phyloP scores from a whole-genome alignment of 2,888 invertebrate species.

The Tetanocera ferruginea region DNA sequence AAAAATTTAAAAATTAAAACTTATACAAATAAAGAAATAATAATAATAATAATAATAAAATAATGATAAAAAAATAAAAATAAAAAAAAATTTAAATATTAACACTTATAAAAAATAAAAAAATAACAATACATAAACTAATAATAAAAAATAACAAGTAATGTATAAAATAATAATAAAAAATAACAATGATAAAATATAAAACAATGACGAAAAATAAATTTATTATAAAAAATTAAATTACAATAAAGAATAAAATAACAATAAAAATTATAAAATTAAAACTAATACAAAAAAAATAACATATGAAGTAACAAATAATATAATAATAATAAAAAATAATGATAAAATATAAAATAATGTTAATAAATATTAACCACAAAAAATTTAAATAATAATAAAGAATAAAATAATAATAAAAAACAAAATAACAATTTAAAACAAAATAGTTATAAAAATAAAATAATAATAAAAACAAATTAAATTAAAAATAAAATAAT shows the following conservation, averaged over 20 bases:
- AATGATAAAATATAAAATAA: constrained; percentile 31
- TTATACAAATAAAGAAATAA: neutral
- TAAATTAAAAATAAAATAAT: too few relatives aligned
- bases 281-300: too few relatives aligned
- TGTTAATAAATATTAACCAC: neutral
- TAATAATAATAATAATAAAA: neutral
- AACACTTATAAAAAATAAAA: neutral
- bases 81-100: neutral
- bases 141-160: neutral
- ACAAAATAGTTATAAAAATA: too few relatives aligned
- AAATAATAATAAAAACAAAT: too few relatives aligned
- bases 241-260: constrained; percentile 19
- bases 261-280: too few relatives aligned
- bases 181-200: neutral
- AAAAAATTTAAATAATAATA: too few relatives aligned
- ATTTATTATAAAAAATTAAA: neutral
- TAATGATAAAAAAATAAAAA: neutral
- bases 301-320: too few relatives aligned
- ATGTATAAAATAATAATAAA: neutral
- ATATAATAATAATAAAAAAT: constrained; percentile 18
- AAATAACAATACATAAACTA: too few relatives aligned
- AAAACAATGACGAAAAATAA: constrained; percentile 3
- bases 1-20: neutral
- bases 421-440: too few relatives aligned
- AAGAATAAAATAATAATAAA: neutral